Evolutionary conservation across 1,140 invertebrate genomes (phyloP).

Genomic region (Ridgeia piscesae): DNA sequence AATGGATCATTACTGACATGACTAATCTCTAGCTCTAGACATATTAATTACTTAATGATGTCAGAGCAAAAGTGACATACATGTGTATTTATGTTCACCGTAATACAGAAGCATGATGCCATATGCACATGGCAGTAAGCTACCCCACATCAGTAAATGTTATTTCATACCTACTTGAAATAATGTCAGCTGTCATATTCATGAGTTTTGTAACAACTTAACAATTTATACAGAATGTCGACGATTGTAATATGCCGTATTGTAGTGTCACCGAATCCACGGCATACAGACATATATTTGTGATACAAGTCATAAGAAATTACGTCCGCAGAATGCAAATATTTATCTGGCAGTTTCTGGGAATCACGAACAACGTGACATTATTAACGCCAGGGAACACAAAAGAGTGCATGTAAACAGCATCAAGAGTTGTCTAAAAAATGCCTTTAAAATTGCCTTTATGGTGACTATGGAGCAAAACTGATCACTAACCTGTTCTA

Average conservation of each 20-base stretch:
- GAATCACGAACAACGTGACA: background rate
- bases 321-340: background rate
- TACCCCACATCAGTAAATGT: background rate
- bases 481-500: constrained; percentile 40
- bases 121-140: background rate
- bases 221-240: background rate
- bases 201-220: background rate
- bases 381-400: background rate
- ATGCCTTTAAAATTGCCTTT: background rate
- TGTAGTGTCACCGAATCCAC: background rate
- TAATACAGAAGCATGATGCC: background rate
- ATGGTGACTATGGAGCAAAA: background rate
- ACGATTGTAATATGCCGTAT: background rate
- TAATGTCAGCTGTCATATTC: background rate
- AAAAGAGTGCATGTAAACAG: background rate
- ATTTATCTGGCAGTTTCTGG: background rate
- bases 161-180: background rate
- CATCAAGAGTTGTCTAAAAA: background rate
- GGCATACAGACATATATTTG: too few relatives aligned
- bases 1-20: background rate
- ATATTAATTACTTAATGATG: background rate
- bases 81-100: background rate
- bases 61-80: background rate
- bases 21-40: background rate
- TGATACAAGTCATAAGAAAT: background rate